Percentiles rank a stretch among this genome's conserved stretches.
Evolutionary conservation across 2,888 invertebrate genomes (phyloP).

Genomic region (Eurois occulta): DNA sequence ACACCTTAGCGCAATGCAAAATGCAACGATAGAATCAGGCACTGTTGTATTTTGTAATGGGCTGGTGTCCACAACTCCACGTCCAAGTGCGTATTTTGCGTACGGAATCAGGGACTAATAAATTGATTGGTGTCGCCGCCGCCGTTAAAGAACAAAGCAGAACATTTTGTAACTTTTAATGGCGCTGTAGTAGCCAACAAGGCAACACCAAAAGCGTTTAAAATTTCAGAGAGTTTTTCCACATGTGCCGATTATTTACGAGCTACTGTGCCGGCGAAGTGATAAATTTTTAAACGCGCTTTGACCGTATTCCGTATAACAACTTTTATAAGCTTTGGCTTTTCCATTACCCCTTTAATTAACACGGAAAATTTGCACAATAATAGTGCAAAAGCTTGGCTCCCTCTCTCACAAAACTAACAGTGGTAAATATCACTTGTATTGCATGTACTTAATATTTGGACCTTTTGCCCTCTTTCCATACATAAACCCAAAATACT

Average conservation of each 20-base stretch:
- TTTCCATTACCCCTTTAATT: conserved; percentile 20
- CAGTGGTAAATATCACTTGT: neutral
- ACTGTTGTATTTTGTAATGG: no score
- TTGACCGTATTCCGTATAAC: conserved; percentile 30
- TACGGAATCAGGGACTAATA: neutral
- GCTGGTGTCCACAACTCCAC: no score
- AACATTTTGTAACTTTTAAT: conserved; percentile 21
- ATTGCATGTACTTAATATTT: neutral
- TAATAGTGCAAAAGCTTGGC: neutral
- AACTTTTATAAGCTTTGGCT: conserved; percentile 48
- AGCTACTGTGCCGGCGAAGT: conserved; percentile 23
- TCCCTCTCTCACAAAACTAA: neutral
- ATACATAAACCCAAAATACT: neutral
- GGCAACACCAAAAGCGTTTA: conserved; percentile 33
- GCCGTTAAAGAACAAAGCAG: neutral
- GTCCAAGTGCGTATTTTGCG: no score
- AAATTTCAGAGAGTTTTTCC: conserved; percentile 37
- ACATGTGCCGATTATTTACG: conserved; percentile 54
- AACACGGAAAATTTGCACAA: neutral
- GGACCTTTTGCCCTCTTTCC: neutral
- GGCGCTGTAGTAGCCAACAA: neutral
- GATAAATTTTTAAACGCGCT: conserved; percentile 51
- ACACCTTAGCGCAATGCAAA: neutral
- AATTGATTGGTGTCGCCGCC: conserved; percentile 1
- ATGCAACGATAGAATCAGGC: neutral